Conservation (phyloP, 1,140 invertebrate species). For the Drosophila athabasca region DNA sequence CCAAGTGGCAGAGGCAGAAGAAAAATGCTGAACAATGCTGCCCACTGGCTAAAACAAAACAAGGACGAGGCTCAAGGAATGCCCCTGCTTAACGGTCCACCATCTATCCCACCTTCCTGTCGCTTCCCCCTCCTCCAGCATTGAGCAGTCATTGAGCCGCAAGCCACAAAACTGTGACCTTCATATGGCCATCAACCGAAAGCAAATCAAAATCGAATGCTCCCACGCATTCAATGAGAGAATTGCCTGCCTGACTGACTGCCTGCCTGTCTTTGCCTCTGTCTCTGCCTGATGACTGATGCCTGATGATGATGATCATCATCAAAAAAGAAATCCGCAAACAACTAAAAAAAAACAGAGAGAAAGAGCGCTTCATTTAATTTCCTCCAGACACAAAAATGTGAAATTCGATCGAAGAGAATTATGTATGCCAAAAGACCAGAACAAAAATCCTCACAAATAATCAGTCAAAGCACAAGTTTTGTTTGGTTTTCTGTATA, state of each 20-base stretch:
- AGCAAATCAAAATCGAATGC: constrained; percentile 66
- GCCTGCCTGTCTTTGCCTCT: too few relatives aligned
- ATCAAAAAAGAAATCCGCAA: constrained; percentile 1
- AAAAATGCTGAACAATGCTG: too few relatives aligned
- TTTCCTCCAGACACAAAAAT: constrained; percentile 63
- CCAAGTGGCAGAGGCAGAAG: too few relatives aligned
- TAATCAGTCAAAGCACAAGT: constrained; percentile 60
- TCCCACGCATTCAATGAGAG: constrained; percentile 68
- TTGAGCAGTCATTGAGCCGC: neutral
- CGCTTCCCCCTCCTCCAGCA: too few relatives aligned
- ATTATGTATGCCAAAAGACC: constrained; percentile 50
- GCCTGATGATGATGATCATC: constrained; percentile 4
- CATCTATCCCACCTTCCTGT: too few relatives aligned
- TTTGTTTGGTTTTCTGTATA: constrained; percentile 7
- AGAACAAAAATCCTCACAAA: constrained; percentile 36
- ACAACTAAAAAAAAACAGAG: constrained; percentile 3
- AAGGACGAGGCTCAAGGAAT: neutral
- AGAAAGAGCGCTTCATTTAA: constrained; percentile 72
- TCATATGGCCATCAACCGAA: constrained; percentile 46
- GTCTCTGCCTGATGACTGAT: constrained; percentile 13
- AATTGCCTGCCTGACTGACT: constrained; percentile 13
- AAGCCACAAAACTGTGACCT: constrained; percentile 23
- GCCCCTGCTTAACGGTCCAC: too few relatives aligned
- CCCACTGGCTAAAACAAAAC: too few relatives aligned
- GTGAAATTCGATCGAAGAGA: constrained; percentile 78